Conservation (phyloP, 2,797 vertebrate genomes). For the Cossypha heuglini region DNA sequence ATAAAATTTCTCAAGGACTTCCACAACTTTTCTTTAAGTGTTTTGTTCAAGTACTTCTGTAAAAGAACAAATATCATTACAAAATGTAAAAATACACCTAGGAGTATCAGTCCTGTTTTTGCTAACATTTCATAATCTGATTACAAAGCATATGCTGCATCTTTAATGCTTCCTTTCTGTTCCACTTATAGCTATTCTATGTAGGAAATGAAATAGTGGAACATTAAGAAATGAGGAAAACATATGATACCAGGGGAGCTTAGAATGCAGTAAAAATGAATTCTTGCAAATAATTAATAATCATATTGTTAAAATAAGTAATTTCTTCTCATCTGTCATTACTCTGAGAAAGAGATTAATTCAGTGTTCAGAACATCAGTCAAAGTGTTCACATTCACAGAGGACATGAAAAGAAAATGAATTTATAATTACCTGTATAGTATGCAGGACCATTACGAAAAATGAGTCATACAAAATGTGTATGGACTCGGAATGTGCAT, state of each 20-base stretch:
- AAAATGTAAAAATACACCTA: neutral
- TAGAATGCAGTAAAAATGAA: neutral
- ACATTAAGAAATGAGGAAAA: constrained; percentile 14
- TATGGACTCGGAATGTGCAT: neutral
- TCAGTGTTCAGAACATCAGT: neutral
- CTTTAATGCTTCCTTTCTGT: neutral
- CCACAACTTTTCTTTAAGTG: neutral
- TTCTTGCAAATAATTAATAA: neutral
- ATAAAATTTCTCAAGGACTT: neutral
- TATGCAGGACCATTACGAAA: neutral
- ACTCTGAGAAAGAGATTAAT: neutral
- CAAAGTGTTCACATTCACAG: neutral
- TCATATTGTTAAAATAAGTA: neutral
- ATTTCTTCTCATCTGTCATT: neutral
- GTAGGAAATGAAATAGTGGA: neutral
- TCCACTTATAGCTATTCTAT: neutral
- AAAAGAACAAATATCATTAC: neutral
- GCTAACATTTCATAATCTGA: neutral
- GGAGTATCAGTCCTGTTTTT: neutral
- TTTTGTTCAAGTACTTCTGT: neutral
- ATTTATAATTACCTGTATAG: neutral
- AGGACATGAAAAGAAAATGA: neutral
- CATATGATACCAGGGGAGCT: neutral
- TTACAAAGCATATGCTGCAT: neutral
- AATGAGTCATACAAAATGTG: neutral